Conservation (phyloP, 2,797 vertebrate genomes). For the Diglossa cyanea region DNA sequence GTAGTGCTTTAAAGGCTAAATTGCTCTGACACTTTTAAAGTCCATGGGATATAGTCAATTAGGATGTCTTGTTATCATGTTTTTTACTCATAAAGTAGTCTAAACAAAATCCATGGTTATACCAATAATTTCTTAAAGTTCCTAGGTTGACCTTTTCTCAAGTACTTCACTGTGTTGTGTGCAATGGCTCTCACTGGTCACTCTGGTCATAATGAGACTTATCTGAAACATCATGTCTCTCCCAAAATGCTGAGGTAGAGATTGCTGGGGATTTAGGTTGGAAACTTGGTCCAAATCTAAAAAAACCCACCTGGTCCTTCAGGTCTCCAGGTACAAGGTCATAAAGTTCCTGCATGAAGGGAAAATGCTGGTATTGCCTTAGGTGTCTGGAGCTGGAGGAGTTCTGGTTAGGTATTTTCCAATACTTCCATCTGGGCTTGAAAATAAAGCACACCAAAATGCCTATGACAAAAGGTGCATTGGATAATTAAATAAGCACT, state of each 20-base stretch:
- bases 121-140: background rate
- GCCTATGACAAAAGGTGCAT: background rate
- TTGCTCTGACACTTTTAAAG: conserved; percentile 75
- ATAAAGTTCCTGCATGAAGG: background rate
- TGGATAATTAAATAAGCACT: background rate
- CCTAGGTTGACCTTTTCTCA: background rate
- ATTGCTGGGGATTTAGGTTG: background rate
- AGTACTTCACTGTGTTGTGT: background rate
- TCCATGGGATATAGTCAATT: conserved; percentile 85
- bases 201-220: background rate
- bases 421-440: background rate
- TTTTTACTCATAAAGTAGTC: conserved; percentile 67
- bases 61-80: conserved; percentile 85
- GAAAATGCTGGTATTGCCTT: background rate
- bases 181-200: background rate
- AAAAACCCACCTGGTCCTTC: background rate
- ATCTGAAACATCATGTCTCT: background rate
- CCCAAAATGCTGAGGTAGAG: background rate
- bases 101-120: conserved; percentile 45
- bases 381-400: background rate
- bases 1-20: conserved; percentile 84
- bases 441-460: background rate
- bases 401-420: background rate
- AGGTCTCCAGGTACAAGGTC: background rate
- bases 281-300: background rate